These are phyloP conservation scores for Caradrina kadenii DNA, from an alignment of 2,888 invertebrate species.

Conservation along the genomic window DNA sequence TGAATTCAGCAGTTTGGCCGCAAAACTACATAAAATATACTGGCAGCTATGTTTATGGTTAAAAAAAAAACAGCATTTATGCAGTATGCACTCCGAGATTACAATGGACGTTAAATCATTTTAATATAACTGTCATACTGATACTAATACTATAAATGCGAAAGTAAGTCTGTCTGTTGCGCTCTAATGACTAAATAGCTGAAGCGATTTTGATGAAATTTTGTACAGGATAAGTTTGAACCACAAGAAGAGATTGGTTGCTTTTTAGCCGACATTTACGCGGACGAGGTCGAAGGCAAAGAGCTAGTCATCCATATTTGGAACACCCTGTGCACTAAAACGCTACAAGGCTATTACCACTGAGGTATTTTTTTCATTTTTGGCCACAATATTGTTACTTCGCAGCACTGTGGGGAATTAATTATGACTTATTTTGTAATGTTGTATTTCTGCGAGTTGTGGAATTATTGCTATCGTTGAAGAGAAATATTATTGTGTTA, in stretches of 20 bases:
- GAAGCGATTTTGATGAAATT: too few relatives aligned
- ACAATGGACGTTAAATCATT: neutral
- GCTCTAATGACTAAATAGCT: too few relatives aligned
- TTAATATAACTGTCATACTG: too few relatives aligned
- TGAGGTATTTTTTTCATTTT: conserved; percentile 61
- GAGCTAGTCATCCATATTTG: neutral
- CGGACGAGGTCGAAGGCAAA: too few relatives aligned
- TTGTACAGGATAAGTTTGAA: too few relatives aligned
- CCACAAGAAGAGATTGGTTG: too few relatives aligned
- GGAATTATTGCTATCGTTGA: conserved; percentile 57
- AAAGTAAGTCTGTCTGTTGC: too few relatives aligned
- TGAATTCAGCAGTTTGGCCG: neutral
- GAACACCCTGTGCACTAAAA: conserved; percentile 49
- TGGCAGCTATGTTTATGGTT: too few relatives aligned
- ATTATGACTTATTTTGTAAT: conserved; percentile 67
- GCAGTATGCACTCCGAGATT: neutral
- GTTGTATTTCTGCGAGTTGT: conserved; percentile 50
- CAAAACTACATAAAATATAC: neutral
- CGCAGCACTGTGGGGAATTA: conserved; percentile 63
- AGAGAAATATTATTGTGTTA: conserved; percentile 41
- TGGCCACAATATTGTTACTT: conserved; percentile 58
- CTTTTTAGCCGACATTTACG: too few relatives aligned
- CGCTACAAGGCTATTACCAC: conserved; percentile 59
- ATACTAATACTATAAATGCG: too few relatives aligned
- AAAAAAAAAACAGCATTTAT: too few relatives aligned